phyloP scores from a whole-genome alignment of 2,888 invertebrate species.

The Hypsopygia costalis region DNA sequence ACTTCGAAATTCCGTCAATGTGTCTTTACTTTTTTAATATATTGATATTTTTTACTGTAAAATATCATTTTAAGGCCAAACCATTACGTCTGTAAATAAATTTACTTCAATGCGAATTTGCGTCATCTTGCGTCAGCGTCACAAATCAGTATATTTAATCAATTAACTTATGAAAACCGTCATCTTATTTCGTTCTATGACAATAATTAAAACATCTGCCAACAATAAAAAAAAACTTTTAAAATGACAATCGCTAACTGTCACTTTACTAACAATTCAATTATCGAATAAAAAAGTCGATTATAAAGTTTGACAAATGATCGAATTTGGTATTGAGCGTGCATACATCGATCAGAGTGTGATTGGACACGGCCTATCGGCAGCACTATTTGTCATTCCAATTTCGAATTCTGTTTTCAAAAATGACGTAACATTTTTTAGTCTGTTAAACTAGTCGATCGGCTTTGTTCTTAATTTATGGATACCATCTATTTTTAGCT shows the following conservation, averaged over 20 bases:
- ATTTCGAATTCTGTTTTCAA: conserved; percentile 25
- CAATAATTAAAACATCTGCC: conserved; percentile 3
- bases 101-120: no score
- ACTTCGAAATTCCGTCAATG: no score
- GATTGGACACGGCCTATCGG: conserved; percentile 66
- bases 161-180: not conserved
- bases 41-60: no score
- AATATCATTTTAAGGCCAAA: no score
- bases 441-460: not conserved
- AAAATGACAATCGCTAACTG: no score
- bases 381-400: conserved; percentile 60
- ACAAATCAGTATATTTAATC: not conserved
- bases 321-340: conserved; percentile 45
- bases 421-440: conserved; percentile 18
- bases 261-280: conserved; percentile 32
- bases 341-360: conserved; percentile 60
- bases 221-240: conserved; percentile 2
- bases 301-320: conserved; percentile 70
- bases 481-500: no score
- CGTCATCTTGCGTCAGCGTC: not conserved
- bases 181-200: not conserved
- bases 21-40: no score
- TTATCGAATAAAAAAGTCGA: conserved; percentile 26
- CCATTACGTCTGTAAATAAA: no score
- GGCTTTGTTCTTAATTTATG: no score